These are phyloP conservation scores for Coracias cyanogaster DNA, from an alignment of 2,797 vertebrate genomes.

Conservation along the genomic window DNA sequence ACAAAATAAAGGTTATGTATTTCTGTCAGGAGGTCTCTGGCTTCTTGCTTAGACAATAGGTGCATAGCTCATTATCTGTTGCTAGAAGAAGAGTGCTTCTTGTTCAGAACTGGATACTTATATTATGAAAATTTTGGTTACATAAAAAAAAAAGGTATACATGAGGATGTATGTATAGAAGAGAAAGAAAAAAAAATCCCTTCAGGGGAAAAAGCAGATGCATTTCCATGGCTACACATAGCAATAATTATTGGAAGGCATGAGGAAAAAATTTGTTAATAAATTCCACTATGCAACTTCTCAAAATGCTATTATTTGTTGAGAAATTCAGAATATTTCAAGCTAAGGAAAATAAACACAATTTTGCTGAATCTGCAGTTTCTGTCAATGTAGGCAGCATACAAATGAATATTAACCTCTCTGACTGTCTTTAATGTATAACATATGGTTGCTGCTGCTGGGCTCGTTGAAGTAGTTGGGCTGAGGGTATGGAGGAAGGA, in stretches of 20 bases:
- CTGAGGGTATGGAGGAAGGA: not conserved
- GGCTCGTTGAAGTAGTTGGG: constrained; percentile 10
- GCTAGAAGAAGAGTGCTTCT: not conserved
- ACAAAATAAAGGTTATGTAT: not conserved
- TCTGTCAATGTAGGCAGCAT: not conserved
- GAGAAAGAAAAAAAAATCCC: not conserved
- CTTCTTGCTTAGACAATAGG: not conserved
- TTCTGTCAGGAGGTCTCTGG: not conserved
- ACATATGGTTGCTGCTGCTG: constrained; percentile 3
- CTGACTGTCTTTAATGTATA: constrained; percentile 9
- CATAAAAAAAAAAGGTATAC: not conserved
- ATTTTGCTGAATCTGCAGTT: constrained; percentile 28
- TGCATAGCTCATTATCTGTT: not conserved
- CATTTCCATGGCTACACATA: not conserved
- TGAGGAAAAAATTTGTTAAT: not conserved
- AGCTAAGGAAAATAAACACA: not conserved
- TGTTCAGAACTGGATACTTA: not conserved
- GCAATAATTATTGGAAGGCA: not conserved
- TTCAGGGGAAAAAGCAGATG: not conserved
- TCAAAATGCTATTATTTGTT: not conserved
- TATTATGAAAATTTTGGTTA: not conserved
- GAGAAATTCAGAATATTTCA: not conserved
- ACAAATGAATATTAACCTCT: constrained; percentile 42
- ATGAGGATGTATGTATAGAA: not conserved
- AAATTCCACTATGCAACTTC: not conserved